Evolutionary conservation across 1,140 invertebrate genomes (phyloP), one percentile per base, ranked within the genome.

Genomic region (Drosophila ambigua): DNA sequence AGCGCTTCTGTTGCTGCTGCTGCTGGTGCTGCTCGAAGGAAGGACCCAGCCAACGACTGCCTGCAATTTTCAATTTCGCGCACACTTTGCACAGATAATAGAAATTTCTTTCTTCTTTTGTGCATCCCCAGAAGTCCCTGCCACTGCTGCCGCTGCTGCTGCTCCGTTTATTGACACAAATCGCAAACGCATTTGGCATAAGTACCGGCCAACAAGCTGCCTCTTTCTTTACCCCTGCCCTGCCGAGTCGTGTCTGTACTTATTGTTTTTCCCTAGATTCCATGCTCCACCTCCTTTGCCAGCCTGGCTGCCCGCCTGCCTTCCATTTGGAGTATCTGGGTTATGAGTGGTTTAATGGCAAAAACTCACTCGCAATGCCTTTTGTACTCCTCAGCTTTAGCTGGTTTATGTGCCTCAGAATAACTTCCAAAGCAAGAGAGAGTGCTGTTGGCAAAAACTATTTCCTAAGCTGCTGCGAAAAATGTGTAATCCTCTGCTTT

Each of bases 61-160:
- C 63, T 69, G 82, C 83, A 79, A 87, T 87, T 85, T 85, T 88
- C 82, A 85, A 85, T 85, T 85, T 85, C 83, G 82, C 82, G 82
- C 83, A 85, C 81, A 85, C 81, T 85, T 85, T 85, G 82, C 81
- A 78, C 82, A 85, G 82, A 85, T 85, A 85, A 85, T 85, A 88
- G 82, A 85, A 85, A 85, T 87, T 85, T 85, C 81, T 87, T 85
- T 87, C 78, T 68, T 63, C 58, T 20, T 46, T 35, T 46, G 16
- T 49, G 45, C 57, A 20, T 39, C 43, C 57, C 20, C 43, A 67
- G 55, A 55, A 58, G 45, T 49, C 49, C 28, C 31, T 50, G 58
- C 58, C 64, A 46, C 61, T 62, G 45, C 31, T 50, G 58, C 58
- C 64, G 39, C 61, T 62, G 45, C 61, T 75, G 72, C 65, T 66